Evolutionary conservation across 1,140 invertebrate genomes (phyloP).

Genomic region (Atta colombica): DNA sequence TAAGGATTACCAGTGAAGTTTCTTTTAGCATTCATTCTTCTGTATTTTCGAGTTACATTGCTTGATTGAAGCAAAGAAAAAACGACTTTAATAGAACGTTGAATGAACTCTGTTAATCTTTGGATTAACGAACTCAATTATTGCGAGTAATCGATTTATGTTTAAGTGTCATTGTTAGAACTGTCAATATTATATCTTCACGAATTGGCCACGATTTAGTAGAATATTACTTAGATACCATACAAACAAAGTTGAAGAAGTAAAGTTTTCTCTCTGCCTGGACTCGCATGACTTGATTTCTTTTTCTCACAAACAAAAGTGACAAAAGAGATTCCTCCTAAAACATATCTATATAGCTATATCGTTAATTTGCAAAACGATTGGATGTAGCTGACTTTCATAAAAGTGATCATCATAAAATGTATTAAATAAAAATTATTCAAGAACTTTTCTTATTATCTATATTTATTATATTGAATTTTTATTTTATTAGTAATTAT

Average conservation of each 20-base stretch:
- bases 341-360: slow-evolving; percentile 4
- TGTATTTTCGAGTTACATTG: slow-evolving; percentile 12
- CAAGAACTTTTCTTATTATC: no score
- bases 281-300: slow-evolving; percentile 26
- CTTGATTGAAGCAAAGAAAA: not conserved
- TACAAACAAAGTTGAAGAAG: not conserved
- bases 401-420: not conserved
- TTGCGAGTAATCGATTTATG: slow-evolving; percentile 35
- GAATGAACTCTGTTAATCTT: slow-evolving; percentile 19
- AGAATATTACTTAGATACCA: slow-evolving; percentile 28
- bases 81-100: not conserved
- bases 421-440: not conserved
- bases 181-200: slow-evolving; percentile 20
- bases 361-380: not conserved
- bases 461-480: no score
- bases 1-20: slow-evolving; percentile 8
- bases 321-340: slow-evolving; percentile 6
- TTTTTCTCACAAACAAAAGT: not conserved
- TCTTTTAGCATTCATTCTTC: not conserved
- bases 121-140: slow-evolving; percentile 25
- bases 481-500: no score
- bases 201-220: slow-evolving; percentile 12
- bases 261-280: not conserved
- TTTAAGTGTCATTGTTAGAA: slow-evolving; percentile 13
- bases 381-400: not conserved